Percentiles rank a stretch among this genome's conserved stretches.
Evolutionary conservation across 2,797 vertebrate species (phyloP).

Genomic region (Chromis chromis): DNA sequence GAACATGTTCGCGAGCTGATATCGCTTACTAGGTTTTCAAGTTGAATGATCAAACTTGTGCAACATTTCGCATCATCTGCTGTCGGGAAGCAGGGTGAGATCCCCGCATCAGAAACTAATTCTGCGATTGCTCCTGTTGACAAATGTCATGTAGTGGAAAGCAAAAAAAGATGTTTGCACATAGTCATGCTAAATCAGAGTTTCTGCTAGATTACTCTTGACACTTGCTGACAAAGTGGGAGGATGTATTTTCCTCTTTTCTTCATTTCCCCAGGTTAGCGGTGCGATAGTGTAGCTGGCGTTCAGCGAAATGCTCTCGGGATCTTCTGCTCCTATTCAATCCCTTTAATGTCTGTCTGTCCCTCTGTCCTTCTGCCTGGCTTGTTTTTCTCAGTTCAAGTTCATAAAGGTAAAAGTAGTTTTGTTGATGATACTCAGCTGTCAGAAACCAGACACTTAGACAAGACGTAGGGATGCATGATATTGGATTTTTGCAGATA

Average conservation of each 20-base stretch:
- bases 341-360: no score
- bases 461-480: no score
- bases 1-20: conserved; percentile 2
- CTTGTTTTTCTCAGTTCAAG: not conserved
- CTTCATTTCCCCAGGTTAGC: not conserved
- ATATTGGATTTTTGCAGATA: no score
- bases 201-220: not conserved
- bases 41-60: conserved; percentile 18
- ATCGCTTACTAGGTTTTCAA: conserved; percentile 11
- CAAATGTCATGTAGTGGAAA: not conserved
- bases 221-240: not conserved
- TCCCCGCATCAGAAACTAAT: not conserved
- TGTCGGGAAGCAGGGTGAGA: not conserved
- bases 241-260: not conserved
- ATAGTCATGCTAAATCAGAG: not conserved
- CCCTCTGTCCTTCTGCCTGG: no score
- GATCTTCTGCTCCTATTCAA: not conserved
- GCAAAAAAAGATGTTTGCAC: not conserved
- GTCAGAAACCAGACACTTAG: no score
- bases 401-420: not conserved
- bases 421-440: not conserved
- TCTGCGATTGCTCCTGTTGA: not conserved
- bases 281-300: not conserved
- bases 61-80: conserved; percentile 4
- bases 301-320: not conserved